Evolutionary conservation across 2,797 vertebrate genomes (phyloP), one percentile per base, ranked within the genome.

Genomic region (Brachyrhaphis roseni): DNA sequence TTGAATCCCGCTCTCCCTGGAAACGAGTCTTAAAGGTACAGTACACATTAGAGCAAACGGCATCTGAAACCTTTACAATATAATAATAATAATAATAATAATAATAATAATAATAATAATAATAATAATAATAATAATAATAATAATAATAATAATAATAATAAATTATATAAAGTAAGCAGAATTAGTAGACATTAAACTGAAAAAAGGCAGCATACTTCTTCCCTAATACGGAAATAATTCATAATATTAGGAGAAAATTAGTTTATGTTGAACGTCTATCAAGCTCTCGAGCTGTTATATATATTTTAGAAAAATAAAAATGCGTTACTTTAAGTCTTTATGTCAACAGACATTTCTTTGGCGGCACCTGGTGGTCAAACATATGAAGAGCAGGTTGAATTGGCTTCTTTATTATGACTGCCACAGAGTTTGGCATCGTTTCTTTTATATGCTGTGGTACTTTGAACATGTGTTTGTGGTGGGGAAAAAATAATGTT

Each of bases 1-100:
- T 94, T 93, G 91, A 95, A 95, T 87, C 66, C 16, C 51, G 79
- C 80, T 74, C 31, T 59, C 43, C 18, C 15, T 13, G 43, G n/a
- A 55, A 12, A 18, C 0, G 23, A 26, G 1, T 73, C 55, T 90
- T 92, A 94, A 93, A 94, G 90, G 46, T 16, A 75, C 82, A 91
- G 78, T 57, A 16, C 43, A 66, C 72, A 39, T 41, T 6, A 68
- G 36, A 36, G 31, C 8, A 20, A 64, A 16, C 0, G 31, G 23
- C 16, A 31, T 55, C 55, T 28, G 23, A 55, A n/a, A 57, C 23
- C 7, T 26, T 53, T 3, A 3, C 10, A 12, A 12, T 10, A 20
- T 23, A 51, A 7, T 23, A 51, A 20, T 8, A 51, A 20, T 20
- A 49, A 49, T 20, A 49, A 49, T 49, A 49, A 18, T 49, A 49